Evolutionary conservation across 2,113 vertebrate species (phyloP).

Genomic region (Aegithalos caudatus): DNA sequence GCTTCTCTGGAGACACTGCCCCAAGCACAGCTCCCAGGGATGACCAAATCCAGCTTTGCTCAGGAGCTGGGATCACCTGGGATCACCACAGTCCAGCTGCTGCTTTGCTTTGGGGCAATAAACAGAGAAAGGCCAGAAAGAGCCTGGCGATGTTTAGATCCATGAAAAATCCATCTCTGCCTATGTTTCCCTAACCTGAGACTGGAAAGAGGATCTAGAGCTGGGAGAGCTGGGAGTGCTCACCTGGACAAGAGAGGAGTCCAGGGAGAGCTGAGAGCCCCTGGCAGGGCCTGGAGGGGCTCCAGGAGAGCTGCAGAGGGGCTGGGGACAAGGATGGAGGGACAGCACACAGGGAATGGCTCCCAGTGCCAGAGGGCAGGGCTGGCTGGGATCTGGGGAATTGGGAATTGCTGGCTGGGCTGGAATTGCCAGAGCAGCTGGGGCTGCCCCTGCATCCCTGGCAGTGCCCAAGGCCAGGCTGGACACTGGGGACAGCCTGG

Average conservation of each 20-base stretch:
- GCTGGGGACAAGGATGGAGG: not conserved
- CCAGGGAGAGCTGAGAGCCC: not conserved
- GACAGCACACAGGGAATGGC: not conserved
- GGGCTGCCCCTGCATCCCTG: not conserved
- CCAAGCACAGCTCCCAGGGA: fast-evolving
- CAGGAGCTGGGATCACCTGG: not conserved
- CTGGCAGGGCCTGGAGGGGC: fast-evolving
- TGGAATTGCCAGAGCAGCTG: not conserved
- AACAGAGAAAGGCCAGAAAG: not conserved
- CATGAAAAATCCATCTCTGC: not conserved
- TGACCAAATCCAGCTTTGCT: not conserved
- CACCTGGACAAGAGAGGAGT: fast-evolving
- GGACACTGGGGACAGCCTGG: not conserved
- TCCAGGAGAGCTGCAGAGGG: not conserved
- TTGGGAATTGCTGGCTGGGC: fast-evolving
- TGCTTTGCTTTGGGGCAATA: not conserved
- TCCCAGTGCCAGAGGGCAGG: not conserved
- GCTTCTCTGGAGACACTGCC: fast-evolving
- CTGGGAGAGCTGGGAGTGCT: fast-evolving
- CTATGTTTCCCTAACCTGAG: fast-evolving
- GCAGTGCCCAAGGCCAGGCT: not conserved
- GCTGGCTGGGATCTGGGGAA: fast-evolving
- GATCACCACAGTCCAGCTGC: not conserved
- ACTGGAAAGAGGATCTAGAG: not conserved
- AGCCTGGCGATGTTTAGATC: not conserved